A percentile compares a stretch with the other conserved stretches of the same genome.
Conservation (phyloP, 2,888 invertebrate genomes). For the Artemia sp. region DNA sequence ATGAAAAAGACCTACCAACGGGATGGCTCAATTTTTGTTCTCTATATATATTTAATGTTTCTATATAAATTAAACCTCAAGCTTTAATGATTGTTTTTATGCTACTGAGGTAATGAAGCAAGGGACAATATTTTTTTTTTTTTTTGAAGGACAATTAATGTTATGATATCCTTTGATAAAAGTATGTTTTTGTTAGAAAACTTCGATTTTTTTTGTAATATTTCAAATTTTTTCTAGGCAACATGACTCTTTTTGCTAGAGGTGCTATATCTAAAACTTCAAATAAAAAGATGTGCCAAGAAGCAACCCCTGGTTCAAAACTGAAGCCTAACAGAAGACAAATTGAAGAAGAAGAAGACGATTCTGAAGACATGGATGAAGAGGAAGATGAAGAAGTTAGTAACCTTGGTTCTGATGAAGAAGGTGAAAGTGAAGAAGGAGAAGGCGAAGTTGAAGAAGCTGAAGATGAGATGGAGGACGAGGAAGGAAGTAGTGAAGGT, state of each 20-base stretch:
- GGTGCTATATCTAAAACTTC: slow-evolving; percentile 14
- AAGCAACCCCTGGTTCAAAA: slow-evolving; percentile 13
- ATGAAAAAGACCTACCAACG: too few species aligned
- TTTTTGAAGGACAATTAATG: too few species aligned
- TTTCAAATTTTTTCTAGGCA: background rate
- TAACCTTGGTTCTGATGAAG: background rate
- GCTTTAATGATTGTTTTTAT: too few species aligned
- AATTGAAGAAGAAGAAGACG: slow-evolving; percentile 7
- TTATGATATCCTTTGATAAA: too few species aligned
- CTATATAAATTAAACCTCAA: too few species aligned
- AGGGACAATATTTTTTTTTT: too few species aligned
- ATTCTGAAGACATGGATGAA: background rate
- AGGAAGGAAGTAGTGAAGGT: slow-evolving; percentile 16
- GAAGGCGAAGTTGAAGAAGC: slow-evolving; percentile 13
- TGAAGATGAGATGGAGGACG: background rate
- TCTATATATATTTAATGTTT: too few species aligned
- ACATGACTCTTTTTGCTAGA: slow-evolving; percentile 19
- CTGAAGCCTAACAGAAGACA: background rate
- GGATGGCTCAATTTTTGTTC: too few species aligned
- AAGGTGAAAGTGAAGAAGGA: background rate
- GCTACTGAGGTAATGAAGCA: too few species aligned
- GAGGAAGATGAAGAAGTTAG: slow-evolving; percentile 7
- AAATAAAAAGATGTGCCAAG: slow-evolving; percentile 14
- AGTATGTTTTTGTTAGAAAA: too few species aligned
- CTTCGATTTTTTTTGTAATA: too few species aligned